Evolutionary conservation across 2,113 vertebrate genomes (phyloP).

Genomic region (Cathartes aura): DNA sequence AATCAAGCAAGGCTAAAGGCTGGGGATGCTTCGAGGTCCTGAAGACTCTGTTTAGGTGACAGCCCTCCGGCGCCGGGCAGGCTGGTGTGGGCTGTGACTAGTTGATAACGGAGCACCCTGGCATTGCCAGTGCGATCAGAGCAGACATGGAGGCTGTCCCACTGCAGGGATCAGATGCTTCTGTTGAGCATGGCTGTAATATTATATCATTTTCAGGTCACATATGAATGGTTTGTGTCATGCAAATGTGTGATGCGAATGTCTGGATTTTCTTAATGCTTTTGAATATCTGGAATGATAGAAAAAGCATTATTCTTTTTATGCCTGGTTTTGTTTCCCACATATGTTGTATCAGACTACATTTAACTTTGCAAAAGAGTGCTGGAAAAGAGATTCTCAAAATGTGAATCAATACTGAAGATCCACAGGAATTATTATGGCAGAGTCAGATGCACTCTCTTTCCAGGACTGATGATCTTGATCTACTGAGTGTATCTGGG

Average conservation of each 20-base stretch:
- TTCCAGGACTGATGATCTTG: background rate
- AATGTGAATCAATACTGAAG: background rate
- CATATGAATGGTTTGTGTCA: background rate
- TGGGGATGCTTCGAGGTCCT: background rate
- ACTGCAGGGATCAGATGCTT: background rate
- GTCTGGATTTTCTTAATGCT: background rate
- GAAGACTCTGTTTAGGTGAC: background rate
- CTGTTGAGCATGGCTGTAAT: background rate
- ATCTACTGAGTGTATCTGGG: background rate
- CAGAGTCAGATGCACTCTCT: background rate
- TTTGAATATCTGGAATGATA: background rate
- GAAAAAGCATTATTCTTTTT: background rate
- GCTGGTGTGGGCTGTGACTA: background rate
- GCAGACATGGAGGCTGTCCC: background rate
- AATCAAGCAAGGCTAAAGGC: background rate
- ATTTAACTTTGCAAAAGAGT: background rate
- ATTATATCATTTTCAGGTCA: background rate
- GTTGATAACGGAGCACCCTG: background rate
- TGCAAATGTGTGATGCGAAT: background rate
- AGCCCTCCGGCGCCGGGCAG: accelerated
- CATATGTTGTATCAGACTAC: background rate
- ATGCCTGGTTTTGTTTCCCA: background rate
- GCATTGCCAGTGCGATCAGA: background rate
- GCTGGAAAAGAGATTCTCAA: background rate
- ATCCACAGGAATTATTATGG: background rate